These are phyloP conservation scores for Clepsis dumicolana DNA, from an alignment of 2,888 invertebrate genomes.

Conservation along the genomic window DNA sequence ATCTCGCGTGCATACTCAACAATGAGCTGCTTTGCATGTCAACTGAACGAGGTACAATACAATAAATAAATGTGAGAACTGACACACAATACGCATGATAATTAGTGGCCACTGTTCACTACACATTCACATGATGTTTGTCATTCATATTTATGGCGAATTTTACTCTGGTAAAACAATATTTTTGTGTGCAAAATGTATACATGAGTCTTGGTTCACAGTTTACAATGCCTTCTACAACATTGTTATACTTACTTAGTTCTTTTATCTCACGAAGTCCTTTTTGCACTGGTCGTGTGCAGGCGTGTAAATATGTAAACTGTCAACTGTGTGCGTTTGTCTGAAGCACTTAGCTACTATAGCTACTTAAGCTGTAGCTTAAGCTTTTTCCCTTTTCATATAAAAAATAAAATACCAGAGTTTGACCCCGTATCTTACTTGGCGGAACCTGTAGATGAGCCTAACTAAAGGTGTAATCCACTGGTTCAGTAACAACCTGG, in stretches of 20 bases:
- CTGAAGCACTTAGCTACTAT: too few species aligned
- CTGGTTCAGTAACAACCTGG: too few species aligned
- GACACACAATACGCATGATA: conserved; percentile 18
- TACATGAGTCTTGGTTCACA: background rate
- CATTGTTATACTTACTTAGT: background rate
- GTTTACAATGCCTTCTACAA: background rate
- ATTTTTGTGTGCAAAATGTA: background rate
- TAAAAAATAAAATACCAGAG: too few species aligned
- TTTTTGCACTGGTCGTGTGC: too few species aligned
- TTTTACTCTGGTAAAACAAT: background rate
- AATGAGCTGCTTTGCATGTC: conserved; percentile 40
- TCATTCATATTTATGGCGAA: conserved; percentile 4
- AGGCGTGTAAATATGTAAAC: too few species aligned
- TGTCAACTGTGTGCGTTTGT: too few species aligned
- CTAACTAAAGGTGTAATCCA: too few species aligned
- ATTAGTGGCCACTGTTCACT: conserved; percentile 26
- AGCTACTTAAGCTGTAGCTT: too few species aligned
- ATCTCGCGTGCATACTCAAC: conserved; percentile 24
- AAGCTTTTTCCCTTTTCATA: too few species aligned
- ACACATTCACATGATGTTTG: background rate
- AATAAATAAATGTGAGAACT: conserved; percentile 36
- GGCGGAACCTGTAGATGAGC: too few species aligned
- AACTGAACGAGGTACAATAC: conserved; percentile 15
- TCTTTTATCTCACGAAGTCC: background rate
- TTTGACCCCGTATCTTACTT: too few species aligned